phyloP scores from a whole-genome alignment of 35 echinoderm and acorn worm species.

The Diadema setosum region DNA sequence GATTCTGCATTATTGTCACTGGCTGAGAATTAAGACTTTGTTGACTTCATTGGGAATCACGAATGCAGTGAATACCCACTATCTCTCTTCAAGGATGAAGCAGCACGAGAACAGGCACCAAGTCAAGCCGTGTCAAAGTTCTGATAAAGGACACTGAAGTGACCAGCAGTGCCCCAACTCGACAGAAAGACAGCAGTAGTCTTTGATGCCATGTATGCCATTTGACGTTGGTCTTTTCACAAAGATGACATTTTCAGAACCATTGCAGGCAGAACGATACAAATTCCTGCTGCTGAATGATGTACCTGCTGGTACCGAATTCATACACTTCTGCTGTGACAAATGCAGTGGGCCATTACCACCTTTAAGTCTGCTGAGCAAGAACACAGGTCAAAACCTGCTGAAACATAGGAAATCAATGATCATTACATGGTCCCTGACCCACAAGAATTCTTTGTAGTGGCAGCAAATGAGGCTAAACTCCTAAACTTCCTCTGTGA shows the following conservation, averaged over 20 bases:
- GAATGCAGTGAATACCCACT: no score
- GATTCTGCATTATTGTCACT: neutral
- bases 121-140: neutral
- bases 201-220: neutral
- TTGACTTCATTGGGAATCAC: slow-evolving; percentile 10
- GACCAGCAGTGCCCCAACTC: neutral
- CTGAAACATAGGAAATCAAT: neutral
- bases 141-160: neutral
- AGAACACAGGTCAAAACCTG: neutral
- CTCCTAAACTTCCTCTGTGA: no score
- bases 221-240: neutral
- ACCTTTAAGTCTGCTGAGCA: neutral
- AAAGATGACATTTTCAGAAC: no score
- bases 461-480: no score
- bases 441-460: neutral
- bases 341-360: neutral
- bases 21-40: neutral
- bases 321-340: no score
- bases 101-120: no score
- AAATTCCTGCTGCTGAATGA: neutral
- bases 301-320: no score
- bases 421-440: neutral
- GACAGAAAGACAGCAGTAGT: neutral
- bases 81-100: no score
- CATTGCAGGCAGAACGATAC: no score